Percentiles rank a stretch among this genome's conserved stretches.
Evolutionary conservation across 2,888 invertebrate species (phyloP).

Genomic region (Gasteruption jaculator): DNA sequence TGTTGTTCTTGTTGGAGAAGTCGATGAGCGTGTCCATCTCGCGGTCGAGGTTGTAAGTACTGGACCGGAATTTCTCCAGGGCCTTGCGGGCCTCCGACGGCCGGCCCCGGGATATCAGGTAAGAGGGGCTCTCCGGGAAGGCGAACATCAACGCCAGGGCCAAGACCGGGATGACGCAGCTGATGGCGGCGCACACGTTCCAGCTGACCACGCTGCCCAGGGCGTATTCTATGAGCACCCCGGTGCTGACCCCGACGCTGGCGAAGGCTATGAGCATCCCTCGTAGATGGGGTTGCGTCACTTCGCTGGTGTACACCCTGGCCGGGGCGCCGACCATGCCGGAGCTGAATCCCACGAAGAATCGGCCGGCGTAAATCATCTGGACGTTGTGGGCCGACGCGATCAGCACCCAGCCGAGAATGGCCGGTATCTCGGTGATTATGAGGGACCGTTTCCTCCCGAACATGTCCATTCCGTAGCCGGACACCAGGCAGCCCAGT

Average conservation of each 20-base stretch:
- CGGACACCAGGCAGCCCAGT: conserved; percentile 66
- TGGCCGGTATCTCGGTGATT: conserved; percentile 64
- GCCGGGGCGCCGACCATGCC: conserved; percentile 72
- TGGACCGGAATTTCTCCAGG: conserved; percentile 59
- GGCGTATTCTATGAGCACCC: conserved; percentile 63
- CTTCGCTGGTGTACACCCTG: conserved; percentile 67
- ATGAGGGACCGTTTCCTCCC: conserved; percentile 64
- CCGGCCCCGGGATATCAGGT: conserved; percentile 60
- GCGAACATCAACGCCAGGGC: conserved; percentile 60
- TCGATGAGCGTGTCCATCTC: conserved; percentile 61
- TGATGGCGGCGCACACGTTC: conserved; percentile 63
- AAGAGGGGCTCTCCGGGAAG: conserved; percentile 72
- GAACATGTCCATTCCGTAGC: conserved; percentile 66
- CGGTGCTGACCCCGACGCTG: conserved; percentile 69
- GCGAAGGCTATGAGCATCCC: conserved; percentile 70
- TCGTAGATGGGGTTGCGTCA: conserved; percentile 69
- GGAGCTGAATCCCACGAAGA: conserved; percentile 66
- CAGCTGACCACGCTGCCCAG: conserved; percentile 61
- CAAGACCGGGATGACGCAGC: conserved; percentile 59
- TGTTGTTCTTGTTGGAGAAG: conserved; percentile 63
- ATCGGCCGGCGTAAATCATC: conserved; percentile 63
- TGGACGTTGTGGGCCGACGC: conserved; percentile 58
- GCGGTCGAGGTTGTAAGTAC: conserved; percentile 59
- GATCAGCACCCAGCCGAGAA: conserved; percentile 66
- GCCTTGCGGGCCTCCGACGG: conserved; percentile 60